Conservation (phyloP, 2,888 invertebrate genomes). For the Limnephilus rhombicus region DNA sequence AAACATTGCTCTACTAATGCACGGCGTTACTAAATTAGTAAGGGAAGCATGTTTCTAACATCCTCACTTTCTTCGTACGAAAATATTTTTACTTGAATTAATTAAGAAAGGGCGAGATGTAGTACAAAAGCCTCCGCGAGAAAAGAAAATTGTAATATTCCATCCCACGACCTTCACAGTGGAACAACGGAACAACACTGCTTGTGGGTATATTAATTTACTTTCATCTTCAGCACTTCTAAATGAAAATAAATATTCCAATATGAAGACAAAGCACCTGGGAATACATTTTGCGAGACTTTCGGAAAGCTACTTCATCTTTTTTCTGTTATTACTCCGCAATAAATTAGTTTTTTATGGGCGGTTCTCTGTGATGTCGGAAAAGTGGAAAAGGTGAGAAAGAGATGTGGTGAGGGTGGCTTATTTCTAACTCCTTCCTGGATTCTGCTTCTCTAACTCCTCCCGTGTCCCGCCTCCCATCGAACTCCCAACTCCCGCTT, state of each 20-base stretch:
- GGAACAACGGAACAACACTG: not conserved
- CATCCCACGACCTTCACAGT: constrained; percentile 11
- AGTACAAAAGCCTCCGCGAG: constrained; percentile 14
- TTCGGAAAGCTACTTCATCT: constrained; percentile 47
- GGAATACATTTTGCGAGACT: constrained; percentile 49
- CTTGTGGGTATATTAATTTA: constrained; percentile 49
- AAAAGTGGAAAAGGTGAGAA: constrained; percentile 43
- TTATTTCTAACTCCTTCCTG: not conserved
- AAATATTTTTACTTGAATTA: constrained; percentile 33
- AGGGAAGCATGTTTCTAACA: constrained; percentile 9
- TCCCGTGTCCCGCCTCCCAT: not conserved
- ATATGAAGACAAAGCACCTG: constrained; percentile 51
- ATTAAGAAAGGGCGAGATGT: constrained; percentile 35
- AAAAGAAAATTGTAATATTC: constrained; percentile 28
- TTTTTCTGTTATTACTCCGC: constrained; percentile 50
- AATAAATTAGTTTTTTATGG: constrained; percentile 52
- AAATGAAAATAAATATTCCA: constrained; percentile 52
- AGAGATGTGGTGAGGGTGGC: constrained; percentile 8
- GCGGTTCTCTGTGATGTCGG: constrained; percentile 49
- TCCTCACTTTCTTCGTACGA: constrained; percentile 12
- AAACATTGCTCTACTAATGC: not conserved
- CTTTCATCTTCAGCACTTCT: constrained; percentile 47
- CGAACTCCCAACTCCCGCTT: not conserved
- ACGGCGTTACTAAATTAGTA: constrained; percentile 13
- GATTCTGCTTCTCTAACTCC: not conserved